These are phyloP conservation scores for Poecilia velifera DNA, from an alignment of 2,797 vertebrate genomes.

Conservation along the genomic window DNA sequence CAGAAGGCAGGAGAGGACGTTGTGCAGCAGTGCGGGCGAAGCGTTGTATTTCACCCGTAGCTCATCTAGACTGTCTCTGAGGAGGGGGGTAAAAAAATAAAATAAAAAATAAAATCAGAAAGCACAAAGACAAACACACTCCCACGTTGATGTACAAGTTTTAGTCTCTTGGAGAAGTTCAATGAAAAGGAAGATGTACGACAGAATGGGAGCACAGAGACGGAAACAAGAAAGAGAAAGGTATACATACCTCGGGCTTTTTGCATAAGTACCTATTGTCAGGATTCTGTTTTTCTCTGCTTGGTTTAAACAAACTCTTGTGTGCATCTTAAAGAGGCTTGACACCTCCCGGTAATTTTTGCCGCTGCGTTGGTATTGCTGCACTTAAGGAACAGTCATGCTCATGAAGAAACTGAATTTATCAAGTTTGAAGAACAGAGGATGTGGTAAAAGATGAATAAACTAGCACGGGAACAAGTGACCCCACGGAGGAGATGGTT, in stretches of 20 bases:
- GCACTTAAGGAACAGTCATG: constrained; percentile 24
- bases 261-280: neutral
- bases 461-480: constrained; percentile 53
- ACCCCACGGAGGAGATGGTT: constrained; percentile 12
- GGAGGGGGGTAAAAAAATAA: constrained; percentile 2
- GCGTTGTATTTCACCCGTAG: constrained; percentile 4
- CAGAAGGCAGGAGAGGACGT: constrained; percentile 35
- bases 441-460: constrained; percentile 72
- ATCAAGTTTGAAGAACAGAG: constrained; percentile 33
- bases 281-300: constrained; percentile 8
- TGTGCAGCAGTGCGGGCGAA: constrained; percentile 16
- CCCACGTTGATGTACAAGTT: constrained; percentile 44
- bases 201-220: constrained; percentile 74
- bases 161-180: constrained; percentile 58
- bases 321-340: constrained; percentile 9
- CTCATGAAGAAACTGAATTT: constrained; percentile 18
- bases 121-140: constrained; percentile 42
- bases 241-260: constrained; percentile 16
- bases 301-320: constrained; percentile 20
- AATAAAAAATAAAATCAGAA: constrained; percentile 23
- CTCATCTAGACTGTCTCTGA: constrained; percentile 54
- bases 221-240: constrained; percentile 22
- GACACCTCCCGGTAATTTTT: constrained; percentile 15
- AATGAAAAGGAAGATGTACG: constrained; percentile 61
- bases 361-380: neutral